These are phyloP conservation scores for Acanthopagrus latus DNA, from an alignment of 2,797 vertebrate genomes.

Conservation along the genomic window DNA sequence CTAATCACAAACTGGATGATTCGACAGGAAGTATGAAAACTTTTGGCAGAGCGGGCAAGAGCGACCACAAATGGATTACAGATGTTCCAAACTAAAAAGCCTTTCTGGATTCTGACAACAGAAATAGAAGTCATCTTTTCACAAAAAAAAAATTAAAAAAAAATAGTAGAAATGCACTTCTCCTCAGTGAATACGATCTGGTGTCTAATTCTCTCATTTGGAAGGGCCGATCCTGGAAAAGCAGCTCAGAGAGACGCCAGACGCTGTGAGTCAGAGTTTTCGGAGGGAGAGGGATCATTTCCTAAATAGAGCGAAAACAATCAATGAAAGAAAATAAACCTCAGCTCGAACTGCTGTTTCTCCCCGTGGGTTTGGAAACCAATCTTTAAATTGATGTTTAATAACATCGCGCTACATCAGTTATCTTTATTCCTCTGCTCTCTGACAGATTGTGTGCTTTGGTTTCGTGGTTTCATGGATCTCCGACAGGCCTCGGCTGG, in stretches of 20 bases:
- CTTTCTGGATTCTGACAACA: conserved; percentile 76
- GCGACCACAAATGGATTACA: conserved; percentile 81
- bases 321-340: conserved; percentile 66
- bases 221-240: conserved; percentile 62
- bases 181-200: conserved; percentile 61
- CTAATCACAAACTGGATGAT: conserved; percentile 76
- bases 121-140: conserved; percentile 69
- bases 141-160: conserved; percentile 21
- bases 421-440: conserved; percentile 46
- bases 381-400: conserved; percentile 61
- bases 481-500: conserved; percentile 36
- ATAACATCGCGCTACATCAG: conserved; percentile 54
- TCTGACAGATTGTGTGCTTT: conserved; percentile 45
- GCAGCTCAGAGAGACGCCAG: conserved; percentile 63
- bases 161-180: conserved; percentile 57
- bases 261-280: conserved; percentile 71
- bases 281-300: conserved; percentile 64
- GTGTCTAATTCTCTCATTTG: conserved; percentile 71
- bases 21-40: conserved; percentile 77
- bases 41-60: conserved; percentile 70
- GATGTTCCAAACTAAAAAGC: conserved; percentile 77
- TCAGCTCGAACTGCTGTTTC: conserved; percentile 44
- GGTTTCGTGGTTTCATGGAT: conserved; percentile 64
- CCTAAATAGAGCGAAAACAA: conserved; percentile 72
- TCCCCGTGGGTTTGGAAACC: conserved; percentile 50